phyloP scores from a whole-genome alignment of 2,797 vertebrate species.

The Megaceryle alcyon region DNA sequence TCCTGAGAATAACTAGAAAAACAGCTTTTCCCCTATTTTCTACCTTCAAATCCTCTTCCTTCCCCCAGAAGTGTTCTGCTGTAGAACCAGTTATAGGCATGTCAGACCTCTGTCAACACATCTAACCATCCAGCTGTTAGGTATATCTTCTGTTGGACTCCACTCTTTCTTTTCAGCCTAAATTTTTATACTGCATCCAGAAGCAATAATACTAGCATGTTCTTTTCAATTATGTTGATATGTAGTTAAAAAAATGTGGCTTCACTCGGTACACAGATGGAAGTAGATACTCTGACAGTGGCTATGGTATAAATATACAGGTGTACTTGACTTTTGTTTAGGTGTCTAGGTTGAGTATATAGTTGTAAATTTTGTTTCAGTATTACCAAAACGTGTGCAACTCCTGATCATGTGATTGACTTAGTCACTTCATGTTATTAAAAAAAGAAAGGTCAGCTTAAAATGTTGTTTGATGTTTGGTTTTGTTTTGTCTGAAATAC shows the following conservation, averaged over 20 bases:
- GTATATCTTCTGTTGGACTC: background rate
- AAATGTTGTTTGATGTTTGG: background rate
- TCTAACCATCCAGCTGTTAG: background rate
- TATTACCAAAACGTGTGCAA: background rate
- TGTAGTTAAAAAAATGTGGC: background rate
- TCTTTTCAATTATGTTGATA: background rate
- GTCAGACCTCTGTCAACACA: background rate
- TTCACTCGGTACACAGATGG: background rate
- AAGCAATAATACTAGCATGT: background rate
- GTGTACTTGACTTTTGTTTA: background rate
- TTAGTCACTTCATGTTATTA: background rate
- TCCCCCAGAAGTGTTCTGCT: conserved; percentile 2
- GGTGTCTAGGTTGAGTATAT: background rate
- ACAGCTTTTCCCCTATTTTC: background rate
- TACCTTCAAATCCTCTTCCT: background rate
- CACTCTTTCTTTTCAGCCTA: background rate
- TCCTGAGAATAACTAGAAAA: background rate
- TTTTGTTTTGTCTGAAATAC: background rate
- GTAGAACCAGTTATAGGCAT: background rate
- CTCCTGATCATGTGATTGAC: background rate
- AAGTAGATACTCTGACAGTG: background rate
- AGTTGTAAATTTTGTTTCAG: background rate
- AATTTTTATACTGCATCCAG: background rate
- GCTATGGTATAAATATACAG: background rate
- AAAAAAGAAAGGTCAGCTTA: background rate